Evolutionary conservation across 2,797 vertebrate genomes (phyloP), one percentile per base, ranked within the genome.

Genomic region (Tarsius wallacei): DNA sequence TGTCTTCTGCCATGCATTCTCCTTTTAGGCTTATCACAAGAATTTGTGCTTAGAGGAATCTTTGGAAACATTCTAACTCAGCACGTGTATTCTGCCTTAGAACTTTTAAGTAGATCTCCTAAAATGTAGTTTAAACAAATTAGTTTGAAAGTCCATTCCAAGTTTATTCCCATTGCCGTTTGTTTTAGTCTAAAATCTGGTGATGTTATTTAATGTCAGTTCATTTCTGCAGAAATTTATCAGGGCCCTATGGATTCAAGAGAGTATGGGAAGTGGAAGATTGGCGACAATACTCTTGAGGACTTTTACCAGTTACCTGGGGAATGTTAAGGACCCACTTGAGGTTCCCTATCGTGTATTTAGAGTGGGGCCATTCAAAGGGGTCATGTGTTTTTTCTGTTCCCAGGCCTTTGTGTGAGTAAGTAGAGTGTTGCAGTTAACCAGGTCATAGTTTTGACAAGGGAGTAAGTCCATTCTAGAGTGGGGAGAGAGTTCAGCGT

Each of bases 161-260:
- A 42, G 3, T 5, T 42, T 42, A 42, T 42, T 42, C 42, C 42
- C 42, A 42, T 42, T 3, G 42, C 42, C 42, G 42, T 82, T 90
- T 87, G 7, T 74, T 86, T 90, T 86, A 47, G 17, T 82, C 73
- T 90, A 51, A 96, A 73, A 31, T 90, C 17, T 85, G 68, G 5
- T 51, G 77, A 57, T 22, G 42, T 66, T 85, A 47, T 63, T 95
- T 87, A 70, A 80, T 87, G 36, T 77, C 70, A 36, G 4, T 90
- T 96, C 55, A 82, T 84, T 64, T 93, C 55, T 80, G 31, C 57
- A 91, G 93, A 94, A n/a, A 93, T 86, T 84, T 53, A 78, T 26
- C 31, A 36, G 53, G 28, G 26, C n/a, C 31, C 26, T 64, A 2
- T 77, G 61, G 71, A 68, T 92, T 81, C 31, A 47, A 83, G 57